Conservation (phyloP, 2,113 vertebrate species). For the Ginglymostoma cirratum region DNA sequence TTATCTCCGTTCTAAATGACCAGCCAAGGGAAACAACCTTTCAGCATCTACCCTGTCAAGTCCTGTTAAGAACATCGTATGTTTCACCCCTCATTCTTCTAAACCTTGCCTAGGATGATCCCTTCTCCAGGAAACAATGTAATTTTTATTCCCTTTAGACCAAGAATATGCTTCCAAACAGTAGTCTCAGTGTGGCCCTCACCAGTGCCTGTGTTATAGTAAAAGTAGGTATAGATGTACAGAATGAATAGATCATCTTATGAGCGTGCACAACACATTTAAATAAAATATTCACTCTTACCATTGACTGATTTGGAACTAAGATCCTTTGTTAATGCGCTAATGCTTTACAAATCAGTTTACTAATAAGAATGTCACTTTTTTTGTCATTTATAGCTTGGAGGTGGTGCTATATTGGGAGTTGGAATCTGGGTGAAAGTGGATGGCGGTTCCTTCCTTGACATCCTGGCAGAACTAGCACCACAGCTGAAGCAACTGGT, state of each 20-base stretch:
- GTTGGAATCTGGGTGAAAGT: conserved; percentile 73
- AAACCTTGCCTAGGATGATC: too few relatives aligned
- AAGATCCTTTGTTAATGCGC: background rate
- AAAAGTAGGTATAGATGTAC: background rate
- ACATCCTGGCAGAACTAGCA: conserved; percentile 47
- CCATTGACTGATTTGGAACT: background rate
- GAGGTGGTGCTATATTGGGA: conserved; percentile 58
- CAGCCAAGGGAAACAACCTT: too few relatives aligned
- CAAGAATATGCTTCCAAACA: too few relatives aligned
- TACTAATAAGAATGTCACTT: background rate
- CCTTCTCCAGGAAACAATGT: too few relatives aligned
- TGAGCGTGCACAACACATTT: background rate
- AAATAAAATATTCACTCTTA: background rate
- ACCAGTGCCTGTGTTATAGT: background rate
- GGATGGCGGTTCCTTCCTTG: conserved; percentile 57
- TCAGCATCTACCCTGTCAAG: too few relatives aligned
- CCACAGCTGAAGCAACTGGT: conserved; percentile 54
- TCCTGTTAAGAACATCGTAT: too few relatives aligned
- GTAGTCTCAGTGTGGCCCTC: background rate
- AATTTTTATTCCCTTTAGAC: too few relatives aligned
- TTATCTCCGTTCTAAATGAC: too few relatives aligned
- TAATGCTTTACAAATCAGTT: background rate
- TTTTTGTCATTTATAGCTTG: conserved; percentile 52
- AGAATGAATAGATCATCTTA: background rate
- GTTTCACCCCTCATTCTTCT: too few relatives aligned